These are phyloP conservation scores for Sarotherodon lohbergeri DNA, from an alignment of 2,113 vertebrate genomes.

Conservation along the genomic window DNA sequence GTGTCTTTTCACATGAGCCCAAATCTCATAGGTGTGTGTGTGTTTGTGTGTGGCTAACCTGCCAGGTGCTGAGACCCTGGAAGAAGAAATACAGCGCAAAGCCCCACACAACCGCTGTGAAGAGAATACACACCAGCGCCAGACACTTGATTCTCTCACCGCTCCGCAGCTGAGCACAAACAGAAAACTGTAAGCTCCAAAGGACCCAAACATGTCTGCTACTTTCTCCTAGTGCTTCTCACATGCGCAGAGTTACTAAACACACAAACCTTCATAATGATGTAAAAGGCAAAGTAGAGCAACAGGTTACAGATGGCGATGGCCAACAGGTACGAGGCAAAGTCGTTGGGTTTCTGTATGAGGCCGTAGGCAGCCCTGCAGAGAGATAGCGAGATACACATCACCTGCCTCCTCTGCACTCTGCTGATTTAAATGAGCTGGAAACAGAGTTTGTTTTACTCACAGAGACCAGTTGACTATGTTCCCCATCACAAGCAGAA, in stretches of 20 bases:
- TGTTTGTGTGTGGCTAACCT: conserved; percentile 73
- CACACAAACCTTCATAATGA: conserved; percentile 92
- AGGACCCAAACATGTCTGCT: background rate
- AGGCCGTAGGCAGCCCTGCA: conserved; percentile 90
- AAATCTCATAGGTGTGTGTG: background rate
- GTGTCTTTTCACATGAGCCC: background rate
- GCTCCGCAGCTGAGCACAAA: conserved; percentile 65
- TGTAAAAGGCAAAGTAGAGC: conserved; percentile 98
- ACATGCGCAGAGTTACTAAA: background rate
- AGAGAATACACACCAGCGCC: conserved; percentile 84
- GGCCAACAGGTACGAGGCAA: conserved; percentile 94
- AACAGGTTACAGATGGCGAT: conserved; percentile 98
- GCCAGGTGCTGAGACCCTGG: conserved; percentile 98
- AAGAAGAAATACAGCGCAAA: conserved; percentile 98
- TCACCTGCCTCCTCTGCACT: background rate
- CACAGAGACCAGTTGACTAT: conserved; percentile 98
- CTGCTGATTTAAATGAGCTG: background rate
- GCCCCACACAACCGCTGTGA: conserved; percentile 94
- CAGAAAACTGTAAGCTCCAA: background rate
- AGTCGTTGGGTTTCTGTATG: conserved; percentile 89
- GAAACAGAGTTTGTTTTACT: conserved; percentile 56
- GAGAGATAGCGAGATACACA: background rate
- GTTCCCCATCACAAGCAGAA: conserved; percentile 95
- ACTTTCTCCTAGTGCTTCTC: background rate
- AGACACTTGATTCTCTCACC: conserved; percentile 88